Evolutionary conservation across 2,113 vertebrate genomes (phyloP), one percentile per base, ranked within the genome.

Genomic region (Chloebia gouldiae): DNA sequence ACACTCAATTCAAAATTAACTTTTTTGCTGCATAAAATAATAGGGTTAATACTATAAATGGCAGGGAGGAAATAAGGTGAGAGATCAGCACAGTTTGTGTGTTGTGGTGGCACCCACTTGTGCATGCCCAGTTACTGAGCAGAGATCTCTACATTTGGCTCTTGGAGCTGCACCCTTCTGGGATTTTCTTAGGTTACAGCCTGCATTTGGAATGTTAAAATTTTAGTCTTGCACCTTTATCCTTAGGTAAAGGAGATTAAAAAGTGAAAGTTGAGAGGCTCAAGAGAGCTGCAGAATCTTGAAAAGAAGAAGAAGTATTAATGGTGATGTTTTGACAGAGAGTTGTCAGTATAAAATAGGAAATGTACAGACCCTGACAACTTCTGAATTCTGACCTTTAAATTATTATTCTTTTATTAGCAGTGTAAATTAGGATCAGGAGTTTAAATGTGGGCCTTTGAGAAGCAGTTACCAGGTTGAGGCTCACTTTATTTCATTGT

Each of bases 311-410:
- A 63, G 47, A 86, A 57, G 10, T 88, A 31, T 73, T 94, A 65
- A 79, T 23, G 31, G 9, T 35, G 44, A 84, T 35, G 37, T 22
- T 90, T 90, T 90, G 69, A 51, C 49, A 77, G 61, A 50, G 66
- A 76, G 40, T 65, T 17, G 6, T 53, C 9, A 2, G 40, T 49
- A 24, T 27, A 37, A 87, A 64, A 54, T 1, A 50, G 21, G 45
- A 87, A 60, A 68, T 3, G 25, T 30, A 42, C 18, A 65, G 37
- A 25, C 31, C 44, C 65, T 86, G 10, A 18, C 25, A 50, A 14
- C 75, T 81, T 87, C 53, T 76, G 78, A 76, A 82, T 93, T 89
- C 79, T 90, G 92, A 90, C 81, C 60, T 76, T 76, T 57, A 50
- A 72, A 84, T 92, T 69, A 68, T 37, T 59, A 66, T 85, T 88